These are phyloP conservation scores for Phanerotoma sp. DNA, from an alignment of 2,888 invertebrate genomes.

Conservation along the genomic window DNA sequence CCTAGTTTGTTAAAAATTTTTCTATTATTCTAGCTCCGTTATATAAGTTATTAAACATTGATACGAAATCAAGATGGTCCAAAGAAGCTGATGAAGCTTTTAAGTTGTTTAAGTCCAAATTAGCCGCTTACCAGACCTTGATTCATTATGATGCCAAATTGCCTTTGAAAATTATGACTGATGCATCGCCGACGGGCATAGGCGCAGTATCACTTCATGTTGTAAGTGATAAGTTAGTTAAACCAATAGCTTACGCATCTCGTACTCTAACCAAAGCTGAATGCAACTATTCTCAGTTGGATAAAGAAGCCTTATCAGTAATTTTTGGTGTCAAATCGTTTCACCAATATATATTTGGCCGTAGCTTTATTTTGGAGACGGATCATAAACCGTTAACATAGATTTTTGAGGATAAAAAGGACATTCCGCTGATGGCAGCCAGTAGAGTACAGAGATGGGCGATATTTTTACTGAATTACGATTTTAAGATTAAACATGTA, in stretches of 20 bases:
- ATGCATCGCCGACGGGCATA: neutral
- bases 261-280: constrained; percentile 31
- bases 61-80: neutral
- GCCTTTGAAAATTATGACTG: neutral
- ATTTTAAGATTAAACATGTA: constrained; percentile 30
- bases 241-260: constrained; percentile 31
- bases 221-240: neutral
- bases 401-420: constrained; percentile 28
- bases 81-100: neutral
- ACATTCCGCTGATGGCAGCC: constrained; percentile 32
- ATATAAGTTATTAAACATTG: neutral
- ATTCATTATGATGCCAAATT: neutral
- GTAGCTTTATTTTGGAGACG: constrained; percentile 35
- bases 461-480: constrained; percentile 31
- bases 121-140: neutral
- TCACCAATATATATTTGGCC: constrained; percentile 50
- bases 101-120: neutral
- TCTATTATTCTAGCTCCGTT: neutral
- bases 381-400: constrained; percentile 37
- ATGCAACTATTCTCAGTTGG: constrained; percentile 41
- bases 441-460: constrained; percentile 37
- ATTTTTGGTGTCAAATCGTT: constrained; percentile 52
- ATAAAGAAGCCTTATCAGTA: constrained; percentile 44
- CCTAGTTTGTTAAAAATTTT: neutral
- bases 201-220: neutral